These are phyloP conservation scores for Leptopilina clavipes DNA, from an alignment of 1,140 invertebrate species.

Conservation along the genomic window DNA sequence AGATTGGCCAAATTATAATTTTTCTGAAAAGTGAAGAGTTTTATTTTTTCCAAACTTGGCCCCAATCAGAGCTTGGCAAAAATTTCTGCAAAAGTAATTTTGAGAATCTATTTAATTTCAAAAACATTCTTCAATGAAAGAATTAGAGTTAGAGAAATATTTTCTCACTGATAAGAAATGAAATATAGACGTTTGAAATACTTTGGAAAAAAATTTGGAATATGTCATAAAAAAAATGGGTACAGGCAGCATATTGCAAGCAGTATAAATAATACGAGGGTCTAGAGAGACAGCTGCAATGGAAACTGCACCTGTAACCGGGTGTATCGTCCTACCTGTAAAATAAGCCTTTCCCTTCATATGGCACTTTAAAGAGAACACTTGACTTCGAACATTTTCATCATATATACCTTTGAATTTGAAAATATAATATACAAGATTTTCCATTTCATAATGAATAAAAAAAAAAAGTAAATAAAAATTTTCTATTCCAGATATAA, in stretches of 20 bases:
- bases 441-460: not conserved
- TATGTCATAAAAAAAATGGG: not conserved
- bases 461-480: not conserved
- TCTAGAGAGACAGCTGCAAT: conserved; percentile 21
- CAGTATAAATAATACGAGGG: conserved; percentile 30
- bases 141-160: no score
- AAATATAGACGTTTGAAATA: not conserved
- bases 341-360: not conserved
- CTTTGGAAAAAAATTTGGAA: not conserved
- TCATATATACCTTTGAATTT: not conserved
- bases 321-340: conserved; percentile 3
- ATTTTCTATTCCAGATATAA: not conserved
- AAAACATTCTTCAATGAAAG: not conserved
- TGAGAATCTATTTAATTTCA: no score
- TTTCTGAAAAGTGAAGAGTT: no score
- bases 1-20: no score
- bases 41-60: no score
- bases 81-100: no score
- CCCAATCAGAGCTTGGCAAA: no score
- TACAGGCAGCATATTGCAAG: conserved; percentile 23
- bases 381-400: not conserved
- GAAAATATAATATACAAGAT: not conserved
- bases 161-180: not conserved
- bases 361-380: not conserved
- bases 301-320: conserved; percentile 22